These are phyloP conservation scores for Flabesymbios commensalis DNA, from an alignment of 2,888 invertebrate species.

Conservation along the genomic window DNA sequence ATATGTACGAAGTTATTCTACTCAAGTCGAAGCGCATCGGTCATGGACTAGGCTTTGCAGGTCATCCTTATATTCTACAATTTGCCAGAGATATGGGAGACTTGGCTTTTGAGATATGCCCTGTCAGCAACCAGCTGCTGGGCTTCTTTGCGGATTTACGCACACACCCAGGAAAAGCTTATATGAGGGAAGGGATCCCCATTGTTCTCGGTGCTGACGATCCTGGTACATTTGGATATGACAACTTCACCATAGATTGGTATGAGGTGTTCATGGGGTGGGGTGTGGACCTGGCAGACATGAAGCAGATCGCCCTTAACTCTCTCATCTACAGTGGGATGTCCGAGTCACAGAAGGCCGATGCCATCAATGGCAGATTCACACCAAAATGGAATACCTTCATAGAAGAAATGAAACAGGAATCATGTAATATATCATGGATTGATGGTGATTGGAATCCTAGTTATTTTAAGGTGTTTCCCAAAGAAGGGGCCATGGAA, in stretches of 20 bases:
- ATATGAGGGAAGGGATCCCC: constrained; percentile 32
- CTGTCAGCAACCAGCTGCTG: constrained; percentile 38
- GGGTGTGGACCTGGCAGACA: constrained; percentile 37
- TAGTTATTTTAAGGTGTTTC: constrained; percentile 20
- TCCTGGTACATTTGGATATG: constrained; percentile 41
- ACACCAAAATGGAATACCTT: constrained; percentile 29
- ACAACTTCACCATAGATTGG: constrained; percentile 39
- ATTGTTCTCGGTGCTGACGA: constrained; percentile 39
- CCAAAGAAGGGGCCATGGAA: constrained; percentile 18
- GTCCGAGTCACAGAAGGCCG: constrained; percentile 17
- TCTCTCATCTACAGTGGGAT: constrained; percentile 35
- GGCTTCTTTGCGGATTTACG: constrained; percentile 37
- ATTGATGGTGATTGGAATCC: background rate
- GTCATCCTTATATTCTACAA: constrained; percentile 34
- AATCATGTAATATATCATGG: constrained; percentile 28
- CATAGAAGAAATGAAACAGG: constrained; percentile 20
- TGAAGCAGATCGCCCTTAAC: constrained; percentile 36
- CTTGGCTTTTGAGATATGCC: constrained; percentile 34
- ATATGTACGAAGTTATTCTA: constrained; percentile 37
- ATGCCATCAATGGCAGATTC: constrained; percentile 33
- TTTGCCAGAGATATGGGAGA: constrained; percentile 19
- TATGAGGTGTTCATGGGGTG: constrained; percentile 39
- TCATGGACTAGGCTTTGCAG: constrained; percentile 36
- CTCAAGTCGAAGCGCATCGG: constrained; percentile 35
- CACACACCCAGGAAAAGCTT: constrained; percentile 35